Conservation (phyloP, 2,113 vertebrate species). For the Egretta garzetta region DNA sequence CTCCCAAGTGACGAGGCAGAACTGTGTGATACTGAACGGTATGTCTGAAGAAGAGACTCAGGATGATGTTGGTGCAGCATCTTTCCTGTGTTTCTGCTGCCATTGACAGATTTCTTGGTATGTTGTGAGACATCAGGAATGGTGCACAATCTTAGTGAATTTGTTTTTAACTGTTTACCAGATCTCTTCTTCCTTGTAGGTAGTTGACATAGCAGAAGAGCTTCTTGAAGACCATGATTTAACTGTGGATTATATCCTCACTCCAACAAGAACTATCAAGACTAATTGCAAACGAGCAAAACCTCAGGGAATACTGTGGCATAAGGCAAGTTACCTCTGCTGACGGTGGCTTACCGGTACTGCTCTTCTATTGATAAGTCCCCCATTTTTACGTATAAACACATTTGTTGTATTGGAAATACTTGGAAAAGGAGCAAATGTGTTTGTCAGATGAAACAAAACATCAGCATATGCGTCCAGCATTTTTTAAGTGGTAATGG, state of each 20-base stretch:
- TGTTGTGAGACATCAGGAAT: not conserved
- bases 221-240: slow-evolving; percentile 89
- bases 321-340: slow-evolving; percentile 79
- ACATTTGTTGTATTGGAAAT: not conserved
- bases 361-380: not conserved
- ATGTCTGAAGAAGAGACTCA: not conserved
- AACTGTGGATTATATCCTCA: slow-evolving; percentile 94
- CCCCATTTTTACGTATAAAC: not conserved
- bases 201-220: slow-evolving; percentile 86
- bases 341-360: not conserved
- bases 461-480: not conserved
- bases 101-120: not conserved
- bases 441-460: not conserved
- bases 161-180: not conserved
- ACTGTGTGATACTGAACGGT: not conserved
- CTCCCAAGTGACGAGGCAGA: not conserved
- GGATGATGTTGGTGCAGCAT: not conserved
- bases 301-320: slow-evolving; percentile 88
- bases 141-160: not conserved
- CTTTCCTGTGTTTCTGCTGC: not conserved
- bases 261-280: slow-evolving; percentile 86
- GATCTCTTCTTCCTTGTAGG: slow-evolving; percentile 66
- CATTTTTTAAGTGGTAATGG: not conserved
- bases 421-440: not conserved
- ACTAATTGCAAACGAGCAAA: slow-evolving; percentile 82